A percentile compares a stretch with the other conserved stretches of the same genome.
Evolutionary conservation across 2,888 invertebrate genomes (phyloP).

Genomic region (Machimus atricapillus): DNA sequence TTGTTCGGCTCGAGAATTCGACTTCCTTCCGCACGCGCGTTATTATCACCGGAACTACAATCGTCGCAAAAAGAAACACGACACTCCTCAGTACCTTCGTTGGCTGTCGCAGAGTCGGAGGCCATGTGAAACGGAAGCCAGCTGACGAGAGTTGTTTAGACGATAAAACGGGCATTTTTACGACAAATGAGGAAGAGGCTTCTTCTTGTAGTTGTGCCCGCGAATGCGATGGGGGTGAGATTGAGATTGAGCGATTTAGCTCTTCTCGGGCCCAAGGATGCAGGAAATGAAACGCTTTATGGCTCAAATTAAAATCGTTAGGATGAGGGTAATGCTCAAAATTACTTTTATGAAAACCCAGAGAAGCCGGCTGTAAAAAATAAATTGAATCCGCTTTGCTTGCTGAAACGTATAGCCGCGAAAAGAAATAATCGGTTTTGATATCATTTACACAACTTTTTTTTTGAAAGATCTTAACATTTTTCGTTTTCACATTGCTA

Average conservation of each 20-base stretch:
- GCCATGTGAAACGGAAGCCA: slow-evolving; percentile 29
- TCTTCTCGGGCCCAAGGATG: neutral
- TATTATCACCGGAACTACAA: slow-evolving; percentile 37
- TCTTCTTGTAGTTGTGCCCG: neutral
- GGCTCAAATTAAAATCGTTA: neutral
- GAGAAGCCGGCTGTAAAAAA: neutral
- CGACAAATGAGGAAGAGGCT: neutral
- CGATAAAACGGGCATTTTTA: neutral
- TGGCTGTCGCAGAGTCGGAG: neutral
- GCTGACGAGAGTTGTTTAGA: neutral
- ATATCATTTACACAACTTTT: neutral
- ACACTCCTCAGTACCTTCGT: slow-evolving; percentile 16
- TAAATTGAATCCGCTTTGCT: neutral
- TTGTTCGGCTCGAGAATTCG: neutral
- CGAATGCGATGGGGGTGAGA: neutral
- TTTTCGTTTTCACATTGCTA: no score
- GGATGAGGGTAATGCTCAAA: neutral
- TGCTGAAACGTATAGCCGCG: neutral
- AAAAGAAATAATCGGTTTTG: neutral
- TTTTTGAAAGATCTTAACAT: no score
- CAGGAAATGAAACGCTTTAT: neutral
- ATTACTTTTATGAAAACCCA: neutral
- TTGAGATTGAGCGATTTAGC: neutral
- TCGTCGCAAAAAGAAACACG: slow-evolving; percentile 30
- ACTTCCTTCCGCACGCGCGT: slow-evolving; percentile 34